phyloP scores from a whole-genome alignment of 2,888 invertebrate species.

The Isotomurus palustris region DNA sequence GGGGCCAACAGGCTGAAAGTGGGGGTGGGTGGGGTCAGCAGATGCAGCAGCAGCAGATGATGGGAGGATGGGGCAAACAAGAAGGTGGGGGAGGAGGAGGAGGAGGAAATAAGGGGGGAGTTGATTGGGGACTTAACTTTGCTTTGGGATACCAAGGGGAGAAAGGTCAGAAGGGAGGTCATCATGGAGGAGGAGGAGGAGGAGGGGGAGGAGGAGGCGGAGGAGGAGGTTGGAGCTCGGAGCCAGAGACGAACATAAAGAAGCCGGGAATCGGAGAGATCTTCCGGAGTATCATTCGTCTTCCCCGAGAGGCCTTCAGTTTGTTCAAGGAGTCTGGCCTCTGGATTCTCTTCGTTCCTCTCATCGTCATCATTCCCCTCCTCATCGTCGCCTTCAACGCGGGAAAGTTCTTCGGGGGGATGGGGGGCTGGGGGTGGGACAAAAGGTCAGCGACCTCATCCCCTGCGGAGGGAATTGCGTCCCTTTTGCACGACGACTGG shows the following conservation, averaged over 20 bases:
- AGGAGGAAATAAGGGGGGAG: neutral
- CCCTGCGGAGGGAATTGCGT: too few relatives aligned
- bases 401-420: conserved; percentile 21
- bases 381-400: conserved; percentile 20
- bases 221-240: conserved; percentile 4
- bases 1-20: conserved; percentile 1
- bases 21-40: conserved; percentile 14
- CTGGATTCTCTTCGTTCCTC: conserved; percentile 24
- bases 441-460: conserved; percentile 9
- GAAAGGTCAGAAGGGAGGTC: neutral
- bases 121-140: conserved; percentile 6
- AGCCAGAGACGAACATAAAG: conserved; percentile 2
- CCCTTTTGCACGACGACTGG: conserved; percentile 3
- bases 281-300: conserved; percentile 7
- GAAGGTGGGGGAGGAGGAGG: neutral
- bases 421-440: conserved; percentile 21
- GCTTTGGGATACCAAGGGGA: conserved; percentile 9
- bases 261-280: conserved; percentile 8
- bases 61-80: conserved; percentile 14
- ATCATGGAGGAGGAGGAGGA: neutral
- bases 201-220: neutral
- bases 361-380: conserved; percentile 24
- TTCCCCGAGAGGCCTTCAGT: conserved; percentile 16
- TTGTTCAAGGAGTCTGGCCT: conserved; percentile 29
- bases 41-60: conserved; percentile 9